These are phyloP conservation scores for Danio rerio DNA, from an alignment of 2,113 vertebrate genomes.

Conservation along the genomic window GRCz12tu NC_133178.1:53324501-53325000, in stretches of 20 bases:
- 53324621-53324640: constrained; percentile 46
- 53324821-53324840: constrained; percentile 47
- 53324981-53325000: constrained; percentile 90
- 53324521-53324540: constrained; percentile 65
- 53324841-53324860: constrained; percentile 51
- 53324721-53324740: constrained; percentile 82
- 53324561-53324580: constrained; percentile 51
- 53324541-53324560: constrained; percentile 56
- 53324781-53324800: constrained; percentile 78
- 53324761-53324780: constrained; percentile 82
- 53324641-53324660: not conserved
- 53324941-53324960: constrained; percentile 87
- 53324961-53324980: constrained; percentile 91
- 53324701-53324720: constrained; percentile 50
- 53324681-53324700: constrained; percentile 29
- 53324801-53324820: constrained; percentile 60
- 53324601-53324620: constrained; percentile 39
- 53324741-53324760: constrained; percentile 86
- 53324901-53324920: constrained; percentile 51
- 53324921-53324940: constrained; percentile 16
- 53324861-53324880: constrained; percentile 45
- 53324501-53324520: no score
- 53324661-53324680: constrained; percentile 31
- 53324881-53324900: constrained; percentile 31
- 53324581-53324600: constrained; percentile 60